A percentile compares a stretch with the other conserved stretches of the same genome.
These are phyloP conservation scores for Platycnemis pennipes DNA, from an alignment of 2,888 invertebrate species.

Conservation along the genomic window DNA sequence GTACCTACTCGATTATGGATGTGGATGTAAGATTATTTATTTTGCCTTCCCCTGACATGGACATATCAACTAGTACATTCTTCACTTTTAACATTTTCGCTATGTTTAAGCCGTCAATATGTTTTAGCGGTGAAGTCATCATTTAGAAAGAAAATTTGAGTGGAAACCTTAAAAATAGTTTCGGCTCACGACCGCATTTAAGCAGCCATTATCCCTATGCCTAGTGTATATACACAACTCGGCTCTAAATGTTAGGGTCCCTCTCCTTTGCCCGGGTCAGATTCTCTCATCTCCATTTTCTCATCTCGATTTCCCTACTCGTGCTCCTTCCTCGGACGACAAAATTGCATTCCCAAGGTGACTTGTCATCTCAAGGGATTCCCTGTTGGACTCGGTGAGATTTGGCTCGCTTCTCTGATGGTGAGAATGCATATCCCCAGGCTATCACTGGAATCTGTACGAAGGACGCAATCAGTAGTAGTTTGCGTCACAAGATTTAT, in stretches of 20 bases:
- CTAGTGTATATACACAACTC: neutral
- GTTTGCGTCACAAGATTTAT: neutral
- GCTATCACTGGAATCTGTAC: neutral
- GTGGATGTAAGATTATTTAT: too few species aligned
- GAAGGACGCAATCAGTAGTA: conserved; percentile 1
- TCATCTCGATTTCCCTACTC: neutral
- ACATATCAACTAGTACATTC: too few species aligned
- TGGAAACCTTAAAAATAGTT: neutral
- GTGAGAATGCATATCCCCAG: neutral
- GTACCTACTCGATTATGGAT: too few species aligned
- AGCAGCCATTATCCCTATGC: neutral
- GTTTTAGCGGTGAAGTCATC: too few species aligned
- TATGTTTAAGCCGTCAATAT: too few species aligned
- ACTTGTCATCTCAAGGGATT: conserved; percentile 50
- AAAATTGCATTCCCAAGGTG: conserved; percentile 55
- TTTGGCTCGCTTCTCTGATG: neutral
- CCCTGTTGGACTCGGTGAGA: neutral
- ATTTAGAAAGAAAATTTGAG: too few species aligned
- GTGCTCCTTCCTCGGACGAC: neutral
- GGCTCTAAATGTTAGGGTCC: neutral
- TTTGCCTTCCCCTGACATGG: too few species aligned
- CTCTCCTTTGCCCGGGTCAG: neutral
- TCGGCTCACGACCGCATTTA: neutral
- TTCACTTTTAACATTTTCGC: too few species aligned
- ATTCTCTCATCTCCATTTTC: neutral